Percentiles rank a stretch among this genome's conserved stretches.
Conservation (phyloP, 2,797 vertebrate species). For the Tokudaia tokunoshimensis region DNA sequence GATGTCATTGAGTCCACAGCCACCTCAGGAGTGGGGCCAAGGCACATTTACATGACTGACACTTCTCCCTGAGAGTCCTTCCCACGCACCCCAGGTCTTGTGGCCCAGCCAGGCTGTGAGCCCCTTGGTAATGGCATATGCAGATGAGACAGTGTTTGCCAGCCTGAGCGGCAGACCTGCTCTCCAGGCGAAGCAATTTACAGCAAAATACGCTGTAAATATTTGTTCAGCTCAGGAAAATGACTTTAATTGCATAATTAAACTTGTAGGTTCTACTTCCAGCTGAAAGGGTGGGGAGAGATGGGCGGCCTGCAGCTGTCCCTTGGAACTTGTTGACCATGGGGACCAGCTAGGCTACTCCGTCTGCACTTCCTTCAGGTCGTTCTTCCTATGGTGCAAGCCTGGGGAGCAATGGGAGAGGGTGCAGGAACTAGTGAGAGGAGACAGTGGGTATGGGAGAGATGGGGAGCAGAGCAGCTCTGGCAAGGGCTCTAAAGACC, state of each 20-base stretch:
- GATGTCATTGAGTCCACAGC: neutral
- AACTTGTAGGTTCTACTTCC: slow-evolving; percentile 79
- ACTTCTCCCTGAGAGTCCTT: slow-evolving; percentile 1
- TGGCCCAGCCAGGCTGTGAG: neutral
- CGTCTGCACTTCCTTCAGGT: neutral
- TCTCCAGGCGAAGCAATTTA: slow-evolving; percentile 76
- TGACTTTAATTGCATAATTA: slow-evolving; percentile 87
- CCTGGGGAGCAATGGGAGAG: neutral
- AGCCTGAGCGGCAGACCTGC: neutral
- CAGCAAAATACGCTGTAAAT: slow-evolving; percentile 86
- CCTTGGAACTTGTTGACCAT: slow-evolving; percentile 64
- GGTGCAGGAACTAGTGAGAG: neutral
- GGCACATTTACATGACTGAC: neutral
- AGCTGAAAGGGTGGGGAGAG: slow-evolving; percentile 76
- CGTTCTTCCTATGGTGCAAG: neutral
- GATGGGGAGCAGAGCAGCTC: neutral
- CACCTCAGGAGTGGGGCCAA: accelerated
- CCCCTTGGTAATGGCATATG: slow-evolving; percentile 31
- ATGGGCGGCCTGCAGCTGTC: slow-evolving; percentile 78
- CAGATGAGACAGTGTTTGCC: neutral
- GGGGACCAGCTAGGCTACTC: neutral
- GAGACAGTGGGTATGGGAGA: neutral
- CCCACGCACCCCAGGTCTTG: neutral
- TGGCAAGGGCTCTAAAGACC: accelerated
- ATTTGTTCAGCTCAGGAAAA: slow-evolving; percentile 88